Evolutionary conservation across 2,797 vertebrate species (phyloP), one percentile per base, ranked within the genome.

Genomic region (Etheostoma perlongum): DNA sequence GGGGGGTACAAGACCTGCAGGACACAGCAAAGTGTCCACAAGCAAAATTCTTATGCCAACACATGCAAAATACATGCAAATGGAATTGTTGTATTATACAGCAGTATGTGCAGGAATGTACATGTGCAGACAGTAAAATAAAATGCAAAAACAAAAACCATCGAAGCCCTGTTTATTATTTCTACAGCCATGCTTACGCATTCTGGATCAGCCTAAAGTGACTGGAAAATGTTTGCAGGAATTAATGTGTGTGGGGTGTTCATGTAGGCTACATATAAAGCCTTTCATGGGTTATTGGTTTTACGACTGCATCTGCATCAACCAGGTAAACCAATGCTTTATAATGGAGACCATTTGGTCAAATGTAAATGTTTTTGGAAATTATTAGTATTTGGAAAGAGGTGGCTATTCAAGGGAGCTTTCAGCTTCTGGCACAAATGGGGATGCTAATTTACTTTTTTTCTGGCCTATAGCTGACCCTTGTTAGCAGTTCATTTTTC

Each of bases 1-100:
- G n/a, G 49, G 58, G 2, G 52, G 19, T 15, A 51, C 7, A 27
- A 62, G 67, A 80, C 42, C 60, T 73, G 67, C 67, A 85, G 70
- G n/a, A 58, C 57, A 74, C 13, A 49, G 48, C 40, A 74, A 52
- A 65, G 7, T 21, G 23, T 72, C 36, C 33, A 53, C 49, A 72
- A n/a, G 51, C 46, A 40, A 52, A 48, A 65, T 46, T 51, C 30
- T 27, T 44, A 30, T 23, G 63, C 4, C 10, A 46, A 55, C 21
- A 15, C 18, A 62, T 42, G 53, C 19, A 57, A 30, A 67, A 21
- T 30, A 36, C n/a, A 76, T 54, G 36, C 71, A 76, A 67, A 78
- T 25, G 36, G 9, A 19, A 21, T 51, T 19, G 2, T 11, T 30
- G 30, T 25, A 53, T 58, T 10, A 66, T 21, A 19, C 21, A 36